Evolutionary conservation across 2,797 vertebrate species (phyloP).

Genomic region (Pseudochaenichthys georgianus): DNA sequence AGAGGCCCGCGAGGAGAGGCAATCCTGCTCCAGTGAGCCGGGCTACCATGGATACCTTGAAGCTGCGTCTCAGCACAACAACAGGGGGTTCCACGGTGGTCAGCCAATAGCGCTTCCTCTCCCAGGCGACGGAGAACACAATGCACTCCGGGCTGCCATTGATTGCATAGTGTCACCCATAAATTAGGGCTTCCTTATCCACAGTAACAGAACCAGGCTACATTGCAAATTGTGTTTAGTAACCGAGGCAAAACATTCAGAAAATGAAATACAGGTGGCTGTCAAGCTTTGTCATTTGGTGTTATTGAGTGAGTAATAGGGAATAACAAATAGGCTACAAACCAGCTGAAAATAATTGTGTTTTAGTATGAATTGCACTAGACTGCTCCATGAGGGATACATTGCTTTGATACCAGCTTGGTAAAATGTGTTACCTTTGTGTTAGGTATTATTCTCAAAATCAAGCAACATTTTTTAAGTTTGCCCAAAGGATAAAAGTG

Average conservation of each 20-base stretch:
- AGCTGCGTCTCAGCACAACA: constrained; percentile 65
- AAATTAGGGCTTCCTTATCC: constrained; percentile 66
- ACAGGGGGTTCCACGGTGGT: constrained; percentile 65
- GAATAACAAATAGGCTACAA: background rate
- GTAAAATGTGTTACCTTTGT: background rate
- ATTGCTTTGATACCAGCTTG: constrained; percentile 4
- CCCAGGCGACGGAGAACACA: constrained; percentile 77
- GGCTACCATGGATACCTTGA: constrained; percentile 78
- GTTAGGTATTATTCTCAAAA: background rate
- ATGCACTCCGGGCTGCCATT: constrained; percentile 70
- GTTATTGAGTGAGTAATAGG: constrained; percentile 2
- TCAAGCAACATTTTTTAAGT: background rate
- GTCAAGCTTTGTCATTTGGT: constrained; percentile 21
- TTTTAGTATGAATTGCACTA: background rate
- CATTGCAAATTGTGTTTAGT: constrained; percentile 29
- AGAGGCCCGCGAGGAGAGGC: constrained; percentile 32
- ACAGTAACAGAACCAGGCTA: constrained; percentile 38
- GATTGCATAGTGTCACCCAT: constrained; percentile 67
- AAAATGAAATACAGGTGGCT: constrained; percentile 36
- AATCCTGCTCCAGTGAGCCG: constrained; percentile 59
- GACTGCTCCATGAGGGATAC: background rate
- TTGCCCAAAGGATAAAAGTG: background rate
- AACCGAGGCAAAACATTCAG: constrained; percentile 33
- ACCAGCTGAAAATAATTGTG: background rate
- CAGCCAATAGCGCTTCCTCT: constrained; percentile 77